Conservation (phyloP, 2,113 vertebrate genomes). For the Cottus gobio region DNA sequence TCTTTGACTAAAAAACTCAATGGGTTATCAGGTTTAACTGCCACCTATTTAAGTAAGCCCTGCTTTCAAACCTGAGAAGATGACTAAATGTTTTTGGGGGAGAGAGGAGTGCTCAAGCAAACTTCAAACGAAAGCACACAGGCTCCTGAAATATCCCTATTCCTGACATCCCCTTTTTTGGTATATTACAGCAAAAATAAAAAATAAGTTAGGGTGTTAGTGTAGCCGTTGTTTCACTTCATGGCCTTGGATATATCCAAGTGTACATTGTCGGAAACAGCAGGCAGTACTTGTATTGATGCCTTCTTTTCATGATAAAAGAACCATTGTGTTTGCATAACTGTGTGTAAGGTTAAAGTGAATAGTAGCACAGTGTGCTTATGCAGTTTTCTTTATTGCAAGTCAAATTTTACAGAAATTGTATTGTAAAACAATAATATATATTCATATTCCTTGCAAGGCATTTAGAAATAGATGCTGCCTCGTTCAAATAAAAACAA, state of each 20-base stretch:
- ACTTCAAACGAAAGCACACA: constrained; percentile 30
- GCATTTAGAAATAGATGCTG: background rate
- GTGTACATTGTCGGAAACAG: background rate
- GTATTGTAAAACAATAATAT: background rate
- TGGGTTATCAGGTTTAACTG: constrained; percentile 57
- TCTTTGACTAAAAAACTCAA: constrained; percentile 48
- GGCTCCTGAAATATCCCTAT: constrained; percentile 20
- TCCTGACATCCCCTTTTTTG: background rate
- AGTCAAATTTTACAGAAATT: background rate
- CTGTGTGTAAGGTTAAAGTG: background rate
- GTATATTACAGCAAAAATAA: background rate
- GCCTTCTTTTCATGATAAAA: background rate
- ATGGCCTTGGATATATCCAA: background rate
- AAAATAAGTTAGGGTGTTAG: background rate
- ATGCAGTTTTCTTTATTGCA: background rate
- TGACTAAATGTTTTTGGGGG: constrained; percentile 46
- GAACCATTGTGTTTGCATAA: background rate
- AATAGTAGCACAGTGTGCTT: background rate
- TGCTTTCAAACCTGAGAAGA: constrained; percentile 55
- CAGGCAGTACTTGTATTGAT: background rate
- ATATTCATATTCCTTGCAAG: no score
- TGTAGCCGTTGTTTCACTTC: background rate
- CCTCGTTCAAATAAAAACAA: background rate
- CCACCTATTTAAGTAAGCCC: constrained; percentile 34
- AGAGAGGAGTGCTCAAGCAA: constrained; percentile 33